phyloP scores from a whole-genome alignment of 2,113 vertebrate genomes.

The Cyanocitta stelleri region DNA sequence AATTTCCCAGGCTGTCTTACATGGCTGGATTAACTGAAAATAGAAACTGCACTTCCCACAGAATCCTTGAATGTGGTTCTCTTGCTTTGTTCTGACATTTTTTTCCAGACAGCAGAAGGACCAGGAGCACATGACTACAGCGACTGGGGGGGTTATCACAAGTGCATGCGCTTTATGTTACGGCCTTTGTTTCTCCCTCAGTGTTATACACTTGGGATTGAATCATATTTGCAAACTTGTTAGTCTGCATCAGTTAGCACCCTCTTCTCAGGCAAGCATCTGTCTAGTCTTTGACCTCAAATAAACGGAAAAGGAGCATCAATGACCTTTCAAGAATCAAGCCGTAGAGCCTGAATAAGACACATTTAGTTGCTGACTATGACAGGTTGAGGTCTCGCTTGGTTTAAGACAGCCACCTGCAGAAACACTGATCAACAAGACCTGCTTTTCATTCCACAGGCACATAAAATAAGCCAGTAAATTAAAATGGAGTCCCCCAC shows the following conservation, averaged over 20 bases:
- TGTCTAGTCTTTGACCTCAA: constrained; percentile 41
- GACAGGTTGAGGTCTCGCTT: neutral
- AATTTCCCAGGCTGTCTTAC: neutral
- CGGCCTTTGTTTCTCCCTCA: constrained; percentile 48
- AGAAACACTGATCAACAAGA: constrained; percentile 5
- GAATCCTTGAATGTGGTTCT: neutral
- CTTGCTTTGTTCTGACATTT: constrained; percentile 56
- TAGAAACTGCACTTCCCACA: neutral
- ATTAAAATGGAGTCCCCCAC: constrained; percentile 38
- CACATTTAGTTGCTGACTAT: neutral
- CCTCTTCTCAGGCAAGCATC: constrained; percentile 17
- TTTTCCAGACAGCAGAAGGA: constrained; percentile 59
- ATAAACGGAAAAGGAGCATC: constrained; percentile 11
- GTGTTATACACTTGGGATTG: constrained; percentile 3
- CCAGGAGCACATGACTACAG: constrained; percentile 52
- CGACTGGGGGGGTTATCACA: constrained; percentile 34
- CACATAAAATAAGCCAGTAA: neutral
- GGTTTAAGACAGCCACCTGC: neutral
- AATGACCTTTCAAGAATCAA: constrained; percentile 16
- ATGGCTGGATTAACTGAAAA: neutral
- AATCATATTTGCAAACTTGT: constrained; percentile 58
- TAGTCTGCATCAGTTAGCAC: constrained; percentile 45
- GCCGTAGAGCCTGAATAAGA: neutral
- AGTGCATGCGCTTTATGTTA: constrained; percentile 44
- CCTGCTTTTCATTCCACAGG: neutral